Base-by-base conservation (phyloP, 2,113 vertebrate species). In the Colistium nudipinnis region DNA sequence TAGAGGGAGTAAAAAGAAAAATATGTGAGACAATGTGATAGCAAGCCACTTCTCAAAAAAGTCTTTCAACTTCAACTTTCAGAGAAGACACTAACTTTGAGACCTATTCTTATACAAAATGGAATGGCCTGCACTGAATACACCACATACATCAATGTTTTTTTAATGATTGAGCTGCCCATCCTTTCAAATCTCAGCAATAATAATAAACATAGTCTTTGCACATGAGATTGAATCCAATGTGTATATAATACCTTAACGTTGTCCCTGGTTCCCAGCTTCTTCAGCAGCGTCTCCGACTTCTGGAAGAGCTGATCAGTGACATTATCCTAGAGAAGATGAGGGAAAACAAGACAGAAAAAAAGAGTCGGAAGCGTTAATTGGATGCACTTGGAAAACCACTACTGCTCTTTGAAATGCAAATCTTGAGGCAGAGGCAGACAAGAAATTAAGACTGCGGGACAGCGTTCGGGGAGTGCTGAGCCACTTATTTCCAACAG, bases 251-350 rank as follows among this genome's bases (percentile, higher is more conserved):
- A 76, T 95, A 98, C 96, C 96, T 98, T 98, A 22, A 96, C 92
- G 0, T 96, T 96, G 82, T 94, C 91, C 83, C 92, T 95, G n/a
- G 94, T 95, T 79, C 96, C 95, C 69, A 98, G 80, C 45, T 94
- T 94, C 76, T 93, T 95, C 93, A 97, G 93, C 72, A 98, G 92
- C 53, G 45, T 74, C 63, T 90, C 77, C 4, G 76, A 65, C 19
- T 57, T 86, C 62, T 62, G 83, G 31, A 89, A 28, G 19, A 88
- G 66, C 85, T 88, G 77, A 76, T 90, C 77, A 25, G 85, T 91
- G 75, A 85, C 57, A 57, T 88, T 84, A 72, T 71, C 81, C 91
- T 93, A 78, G 83, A 77, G 60, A 83, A 84, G 69, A 87, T 30
- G 43, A 36, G 31, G n/a, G 51, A 61, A 76, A 76, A 70, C 24